These are phyloP conservation scores for Lithophane socia DNA, from an alignment of 2,888 invertebrate species.

Conservation along the genomic window DNA sequence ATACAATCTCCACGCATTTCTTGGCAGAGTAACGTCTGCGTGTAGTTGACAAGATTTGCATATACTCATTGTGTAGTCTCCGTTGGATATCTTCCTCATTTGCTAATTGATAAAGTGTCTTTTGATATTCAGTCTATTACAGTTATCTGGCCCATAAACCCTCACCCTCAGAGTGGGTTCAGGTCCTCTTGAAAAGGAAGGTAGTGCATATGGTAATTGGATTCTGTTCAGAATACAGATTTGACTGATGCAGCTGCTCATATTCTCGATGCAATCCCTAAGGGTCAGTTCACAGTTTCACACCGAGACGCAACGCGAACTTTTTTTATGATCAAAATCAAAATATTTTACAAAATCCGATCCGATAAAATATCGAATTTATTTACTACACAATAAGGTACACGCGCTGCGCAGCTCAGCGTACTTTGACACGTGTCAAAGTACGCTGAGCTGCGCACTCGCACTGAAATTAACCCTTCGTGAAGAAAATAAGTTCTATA, in stretches of 20 bases:
- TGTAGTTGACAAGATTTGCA: background rate
- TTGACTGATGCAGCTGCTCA: background rate
- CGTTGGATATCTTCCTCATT: background rate
- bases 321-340: no score
- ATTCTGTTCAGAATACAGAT: background rate
- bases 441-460: no score
- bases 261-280: background rate
- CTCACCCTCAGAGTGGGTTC: background rate
- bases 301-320: no score
- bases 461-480: no score
- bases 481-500: no score
- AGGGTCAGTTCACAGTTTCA: background rate
- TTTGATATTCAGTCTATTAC: background rate
- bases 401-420: no score
- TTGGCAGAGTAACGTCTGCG: background rate
- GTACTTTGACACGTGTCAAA: no score
- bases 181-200: background rate
- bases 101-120: background rate
- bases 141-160: background rate
- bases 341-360: no score
- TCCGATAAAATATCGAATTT: no score
- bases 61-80: background rate
- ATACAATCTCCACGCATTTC: background rate
- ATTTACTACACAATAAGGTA: no score
- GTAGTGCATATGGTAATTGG: background rate